Base-by-base conservation (phyloP, 2,888 invertebrate genomes). In the Elegia similella region DNA sequence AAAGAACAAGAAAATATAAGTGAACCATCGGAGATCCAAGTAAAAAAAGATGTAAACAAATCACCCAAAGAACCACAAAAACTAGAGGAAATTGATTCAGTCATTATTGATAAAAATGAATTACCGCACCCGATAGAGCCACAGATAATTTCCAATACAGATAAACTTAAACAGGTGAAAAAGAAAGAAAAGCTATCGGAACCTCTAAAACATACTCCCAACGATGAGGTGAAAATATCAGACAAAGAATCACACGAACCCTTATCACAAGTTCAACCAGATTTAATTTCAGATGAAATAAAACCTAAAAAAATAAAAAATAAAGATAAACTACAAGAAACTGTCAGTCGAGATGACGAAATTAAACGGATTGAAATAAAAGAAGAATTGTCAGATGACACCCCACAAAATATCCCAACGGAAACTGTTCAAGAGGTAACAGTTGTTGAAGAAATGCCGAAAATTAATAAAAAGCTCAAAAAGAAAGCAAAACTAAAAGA, bases 171-270 rank as follows among this genome's bases (percentile, higher is more conserved):
- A 63, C 17, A 52, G 44, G 30, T 55, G 67, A 60, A 61, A 59
- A 59, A 70, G 69, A 58, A 75, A 71, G 63, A 62, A 75, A 64
- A 66, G 59, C 64, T 69, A 65, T 10, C 16, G 32, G 23, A 15
- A 61, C 56, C 8, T 78, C 44, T 68, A 75, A 46, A 83, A 30
- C 43, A 61, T 17, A n/a, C n/a, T 5, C 7, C 42, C 0, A 46
- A 55, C 50, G 67, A 73, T 60, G 68, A 70, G 58, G 62, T 67
- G 34, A 43, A 70, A 57, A 73, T 83, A 43, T 64, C 83, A 13
- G 80, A 88, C 12, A 60, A 61, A 30, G 47, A 32, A 48, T 5
- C 15, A 32, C 32, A 10, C 2, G 38, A 38, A n/a, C 2, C 6
- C 12, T 38, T 12, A 38, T 12, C 38, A n/a, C n/a, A 12, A 38